Percentiles rank a stretch among this genome's conserved stretches.
phyloP scores from a whole-genome alignment of 2,797 vertebrate species.

The Mionectes olivaceus region DNA sequence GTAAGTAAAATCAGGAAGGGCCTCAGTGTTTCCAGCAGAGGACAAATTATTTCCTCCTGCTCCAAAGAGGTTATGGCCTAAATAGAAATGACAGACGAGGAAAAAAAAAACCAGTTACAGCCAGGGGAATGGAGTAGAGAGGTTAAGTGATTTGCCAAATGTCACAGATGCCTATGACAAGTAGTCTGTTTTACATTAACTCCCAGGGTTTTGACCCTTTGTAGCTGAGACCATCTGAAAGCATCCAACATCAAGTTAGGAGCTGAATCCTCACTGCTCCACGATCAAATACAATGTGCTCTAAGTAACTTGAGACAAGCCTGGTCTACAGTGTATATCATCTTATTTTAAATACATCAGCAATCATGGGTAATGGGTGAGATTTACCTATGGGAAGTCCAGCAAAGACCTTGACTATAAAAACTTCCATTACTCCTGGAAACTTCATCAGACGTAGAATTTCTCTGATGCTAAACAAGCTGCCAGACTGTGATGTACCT shows the following conservation, averaged over 20 bases:
- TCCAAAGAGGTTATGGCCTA: background rate
- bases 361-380: background rate
- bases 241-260: background rate
- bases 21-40: background rate
- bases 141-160: background rate
- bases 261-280: background rate
- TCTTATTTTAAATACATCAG: background rate
- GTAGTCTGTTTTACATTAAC: background rate
- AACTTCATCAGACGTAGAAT: conserved; percentile 87
- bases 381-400: conserved; percentile 89
- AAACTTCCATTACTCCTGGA: conserved; percentile 84
- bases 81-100: background rate
- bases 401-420: conserved; percentile 87
- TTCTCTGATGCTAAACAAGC: conserved; percentile 86
- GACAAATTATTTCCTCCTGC: background rate
- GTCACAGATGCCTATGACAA: background rate
- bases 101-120: background rate
- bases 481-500: conserved; percentile 59
- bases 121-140: background rate
- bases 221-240: background rate
- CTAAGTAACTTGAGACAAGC: background rate
- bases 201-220: background rate
- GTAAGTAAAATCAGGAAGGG: background rate
- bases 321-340: background rate
- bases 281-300: background rate